A percentile compares a stretch with the other conserved stretches of the same genome.
phyloP scores from a whole-genome alignment of 2,797 vertebrate species.

The Epinephelus malabaricus region DNA sequence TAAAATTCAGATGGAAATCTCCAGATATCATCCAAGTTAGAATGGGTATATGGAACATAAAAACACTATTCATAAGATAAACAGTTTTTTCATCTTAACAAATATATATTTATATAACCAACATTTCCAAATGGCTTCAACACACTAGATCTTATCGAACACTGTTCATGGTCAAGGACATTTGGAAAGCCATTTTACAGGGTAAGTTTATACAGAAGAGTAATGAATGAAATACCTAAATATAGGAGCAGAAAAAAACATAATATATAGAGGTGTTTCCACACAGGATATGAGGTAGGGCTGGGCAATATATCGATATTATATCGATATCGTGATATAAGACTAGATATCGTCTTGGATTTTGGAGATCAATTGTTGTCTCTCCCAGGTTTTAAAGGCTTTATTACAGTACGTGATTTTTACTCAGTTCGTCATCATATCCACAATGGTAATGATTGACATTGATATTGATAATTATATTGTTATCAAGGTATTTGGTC shows the following conservation, averaged over 20 bases:
- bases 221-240: background rate
- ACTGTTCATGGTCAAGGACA: background rate
- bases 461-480: too few species aligned
- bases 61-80: background rate
- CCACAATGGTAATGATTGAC: too few species aligned
- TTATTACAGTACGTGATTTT: too few species aligned
- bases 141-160: background rate
- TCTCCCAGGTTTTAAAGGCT: too few species aligned
- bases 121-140: background rate
- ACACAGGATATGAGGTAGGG: background rate
- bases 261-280: background rate
- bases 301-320: too few species aligned
- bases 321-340: too few species aligned
- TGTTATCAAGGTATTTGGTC: too few species aligned
- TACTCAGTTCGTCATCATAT: too few species aligned
- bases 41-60: slow-evolving; percentile 11
- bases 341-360: too few species aligned
- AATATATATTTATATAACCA: background rate
- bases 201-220: background rate
- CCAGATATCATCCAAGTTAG: slow-evolving; percentile 18
- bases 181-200: background rate
- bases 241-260: background rate
- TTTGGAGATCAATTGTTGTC: too few species aligned
- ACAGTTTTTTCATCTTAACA: background rate
- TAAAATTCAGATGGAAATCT: slow-evolving; percentile 51